Base-by-base conservation (phyloP, 2,797 vertebrate genomes). In the Gephyroberyx darwinii region DNA sequence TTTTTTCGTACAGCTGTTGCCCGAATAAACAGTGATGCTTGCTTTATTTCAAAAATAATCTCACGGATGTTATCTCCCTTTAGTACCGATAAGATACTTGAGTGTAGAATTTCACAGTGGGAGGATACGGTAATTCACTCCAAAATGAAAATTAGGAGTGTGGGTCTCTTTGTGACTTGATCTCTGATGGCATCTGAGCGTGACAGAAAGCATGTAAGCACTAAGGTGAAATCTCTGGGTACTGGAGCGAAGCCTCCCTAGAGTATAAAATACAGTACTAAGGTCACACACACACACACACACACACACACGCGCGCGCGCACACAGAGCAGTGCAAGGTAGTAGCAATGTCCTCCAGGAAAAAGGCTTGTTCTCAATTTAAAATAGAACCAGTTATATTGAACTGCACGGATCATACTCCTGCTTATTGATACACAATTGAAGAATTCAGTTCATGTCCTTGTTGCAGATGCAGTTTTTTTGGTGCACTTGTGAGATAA, bases 211-310 rank as follows among this genome's bases (percentile, higher is more conserved):
- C 17, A 13, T 10, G 53, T 55, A 47, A 56, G 52, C n/a, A n/a
- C 16, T 10, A 19, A 31, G 16, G 17, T 47, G 22, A 37, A 61
- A 47, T 47, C 50, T 74, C 56, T 55, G 9, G 47, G 62, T 19
- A 52, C 57, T 54, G 20, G 43, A 26, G 26, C 0, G 41, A 81
- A 59, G 66, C 52, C 62, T 62, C 43, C 22, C 68, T 57, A 35
- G 8, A 69, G 59, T 75, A 78, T 45, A 74, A 67, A 67, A 71
- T 60, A 75, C 51, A 73, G 39, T 55, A 37, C 12, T 33, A 54
- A 30, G 50, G 57, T 78, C 74, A 71, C 37, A 81, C 50, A 69
- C 16, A 66, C 20, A 58, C 35, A 65, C 37, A 81, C 50, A 69
- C 16, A 66, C 20, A 58, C 39, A 65, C 37, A 81, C 50, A 69